Base-by-base conservation (phyloP, 2,113 vertebrate species). In the Engraulis encrasicolus region DNA sequence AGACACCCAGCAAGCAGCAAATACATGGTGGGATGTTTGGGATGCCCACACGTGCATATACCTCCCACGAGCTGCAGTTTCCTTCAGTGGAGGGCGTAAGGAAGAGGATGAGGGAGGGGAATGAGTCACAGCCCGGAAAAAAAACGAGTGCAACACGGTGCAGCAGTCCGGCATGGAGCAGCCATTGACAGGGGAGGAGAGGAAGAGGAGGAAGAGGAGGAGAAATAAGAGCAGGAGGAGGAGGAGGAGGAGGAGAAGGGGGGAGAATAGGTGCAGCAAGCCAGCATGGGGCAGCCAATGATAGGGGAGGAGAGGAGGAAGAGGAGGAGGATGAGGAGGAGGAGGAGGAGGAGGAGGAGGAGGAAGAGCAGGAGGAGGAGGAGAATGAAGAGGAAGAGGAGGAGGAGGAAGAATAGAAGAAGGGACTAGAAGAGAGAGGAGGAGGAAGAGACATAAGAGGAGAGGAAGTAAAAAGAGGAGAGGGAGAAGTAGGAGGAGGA, bases 281-380 rank as follows among this genome's bases (percentile, higher is more conserved):
- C 17, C 78, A 38, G 36, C 37, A 31, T 12, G 58, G 23, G 58
- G 58, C 23, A 66, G 58, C 58, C 58, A 31, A 66, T 23, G 9
- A 66, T 1, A 23, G 31, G 58, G 74, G 83, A 93, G 74, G 54
- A 78, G 49, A 85, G 36, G 45, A 18, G 50, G 84, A 52, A 36
- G 83, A 81, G 5, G 6, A 34, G 38, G 45, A 80, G 79, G 79
- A 34, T 34, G 49, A 50, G 79, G 49, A 86, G 9, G 71, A 61
- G 61, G 20, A 9, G 18, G 38, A 54, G 38, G 45, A 80, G 79
- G 79, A 34, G 34, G 49, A 50, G 79, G 49, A 86, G 9, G 71
- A 61, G 61, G 20, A 9, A 18, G 38, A 54, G 38, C 38, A 80
- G 79, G 79, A 34, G 34, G 49, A 50, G 79, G 49, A 86, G 9